Evolutionary conservation across 1,140 invertebrate species (phyloP), one percentile per base, ranked within the genome.

Genomic region (Conus betulinus): DNA sequence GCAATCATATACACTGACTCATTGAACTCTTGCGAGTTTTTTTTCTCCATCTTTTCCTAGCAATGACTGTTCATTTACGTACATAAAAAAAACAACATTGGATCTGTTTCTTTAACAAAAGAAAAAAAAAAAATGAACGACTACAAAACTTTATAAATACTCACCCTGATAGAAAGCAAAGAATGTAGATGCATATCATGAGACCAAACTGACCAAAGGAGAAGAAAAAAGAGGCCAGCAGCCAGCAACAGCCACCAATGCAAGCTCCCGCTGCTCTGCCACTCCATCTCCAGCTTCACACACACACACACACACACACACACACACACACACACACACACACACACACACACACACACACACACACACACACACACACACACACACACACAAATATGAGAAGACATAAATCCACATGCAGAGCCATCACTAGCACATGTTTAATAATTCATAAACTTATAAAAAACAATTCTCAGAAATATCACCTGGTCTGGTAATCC

Each of bases 161-260:
- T 84, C 63, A 92, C 91, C 91, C 91, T 55, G 52, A 67, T 11
- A 91, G 57, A 51, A 91, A 89, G 86, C 88, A 90, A 8, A 91
- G n/a, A 15, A 87, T 81, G 60, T 91, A 93, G 23, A 90, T 67
- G 11, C 89, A 57, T 57, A 89, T 76, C 20, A 91, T 84, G 13
- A 93, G 60, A 5, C 91, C 92, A 23, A 91, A 83, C 51, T 74
- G 87, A 15, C 92, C 92, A 87, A 93, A 93, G 1, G 91, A 91
- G 7, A 89, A 17, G 17, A 92, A 53, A 53, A 82, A 93, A 93
- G 83, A 93, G 88, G 20, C 84, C 67, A 17, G 90, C 55, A 39
- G 89, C 92, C 81, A 93, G 90, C 25, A 88, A 82, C 57, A 90
- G 88, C 92, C 92, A 93, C 85, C 85, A 87, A 51, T 89, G 88